Percentiles rank a stretch among this genome's conserved stretches.
Evolutionary conservation across 2,113 vertebrate species (phyloP).

Genomic region (Aphyosemion australe): DNA sequence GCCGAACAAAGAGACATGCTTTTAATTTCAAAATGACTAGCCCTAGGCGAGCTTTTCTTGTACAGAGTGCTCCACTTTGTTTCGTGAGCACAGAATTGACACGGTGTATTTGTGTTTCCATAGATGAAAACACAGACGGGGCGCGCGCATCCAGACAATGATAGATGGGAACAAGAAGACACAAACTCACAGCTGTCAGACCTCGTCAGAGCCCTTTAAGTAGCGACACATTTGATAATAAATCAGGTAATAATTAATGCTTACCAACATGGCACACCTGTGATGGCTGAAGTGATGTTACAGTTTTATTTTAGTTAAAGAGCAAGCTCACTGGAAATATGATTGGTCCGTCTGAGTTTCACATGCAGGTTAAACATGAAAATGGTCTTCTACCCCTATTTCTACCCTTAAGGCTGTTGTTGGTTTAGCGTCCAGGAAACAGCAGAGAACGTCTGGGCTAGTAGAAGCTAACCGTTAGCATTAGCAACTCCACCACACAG

Average conservation of each 20-base stretch:
- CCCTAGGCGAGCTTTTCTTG: conserved; percentile 61
- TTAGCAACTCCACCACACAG: too few species aligned
- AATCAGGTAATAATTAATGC: conserved; percentile 35
- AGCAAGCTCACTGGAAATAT: too few species aligned
- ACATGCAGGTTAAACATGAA: too few species aligned
- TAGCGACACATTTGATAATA: conserved; percentile 50
- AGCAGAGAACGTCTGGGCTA: too few species aligned
- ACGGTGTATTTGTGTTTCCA: conserved; percentile 57
- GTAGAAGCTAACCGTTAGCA: too few species aligned
- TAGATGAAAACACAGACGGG: conserved; percentile 51
- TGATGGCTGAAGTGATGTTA: conserved; percentile 1
- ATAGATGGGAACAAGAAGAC: conserved; percentile 45
- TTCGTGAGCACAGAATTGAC: conserved; percentile 53
- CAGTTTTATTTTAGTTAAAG: too few species aligned
- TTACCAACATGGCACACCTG: conserved; percentile 17
- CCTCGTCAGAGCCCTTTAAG: conserved; percentile 27
- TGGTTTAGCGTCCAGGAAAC: too few species aligned
- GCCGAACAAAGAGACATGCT: conserved; percentile 68
- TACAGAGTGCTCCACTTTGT: conserved; percentile 61
- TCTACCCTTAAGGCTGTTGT: too few species aligned
- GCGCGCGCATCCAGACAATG: conserved; percentile 31
- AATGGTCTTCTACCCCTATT: too few species aligned
- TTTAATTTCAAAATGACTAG: conserved; percentile 70
- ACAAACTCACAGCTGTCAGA: conserved; percentile 41
- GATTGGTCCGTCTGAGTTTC: too few species aligned